These are phyloP conservation scores for Prosapia bicincta DNA, from an alignment of 2,888 invertebrate species.

Conservation along the genomic window DNA sequence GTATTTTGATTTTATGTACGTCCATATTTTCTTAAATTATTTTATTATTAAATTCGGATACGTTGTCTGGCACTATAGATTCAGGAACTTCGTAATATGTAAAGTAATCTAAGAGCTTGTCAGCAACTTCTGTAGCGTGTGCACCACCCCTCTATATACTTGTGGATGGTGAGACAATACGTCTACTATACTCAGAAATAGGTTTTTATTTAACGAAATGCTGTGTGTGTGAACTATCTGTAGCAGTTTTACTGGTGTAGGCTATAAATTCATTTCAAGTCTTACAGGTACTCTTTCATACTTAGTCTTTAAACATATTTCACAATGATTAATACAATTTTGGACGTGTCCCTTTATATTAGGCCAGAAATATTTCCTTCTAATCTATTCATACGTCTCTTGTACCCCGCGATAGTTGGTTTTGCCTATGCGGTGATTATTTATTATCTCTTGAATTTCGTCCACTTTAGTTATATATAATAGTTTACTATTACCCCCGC, in stretches of 20 bases:
- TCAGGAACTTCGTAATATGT: neutral
- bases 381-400: neutral
- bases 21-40: neutral
- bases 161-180: neutral
- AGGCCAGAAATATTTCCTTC: too few relatives aligned
- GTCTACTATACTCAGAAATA: too few relatives aligned
- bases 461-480: too few relatives aligned
- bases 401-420: too few relatives aligned
- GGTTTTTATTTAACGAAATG: neutral
- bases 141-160: neutral
- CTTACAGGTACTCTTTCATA: neutral
- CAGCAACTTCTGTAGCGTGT: too few relatives aligned
- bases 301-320: neutral
- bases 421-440: too few relatives aligned
- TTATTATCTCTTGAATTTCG: too few relatives aligned
- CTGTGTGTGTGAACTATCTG: neutral
- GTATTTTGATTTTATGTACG: neutral
- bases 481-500: too few relatives aligned
- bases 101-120: neutral
- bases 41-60: neutral
- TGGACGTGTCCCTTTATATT: too few relatives aligned
- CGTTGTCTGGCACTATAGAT: neutral
- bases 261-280: too few relatives aligned
- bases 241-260: neutral
- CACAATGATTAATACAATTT: neutral